These are phyloP conservation scores for Echeneis naucrates DNA, from an alignment of 2,797 vertebrate genomes.

Conservation along the genomic window DNA sequence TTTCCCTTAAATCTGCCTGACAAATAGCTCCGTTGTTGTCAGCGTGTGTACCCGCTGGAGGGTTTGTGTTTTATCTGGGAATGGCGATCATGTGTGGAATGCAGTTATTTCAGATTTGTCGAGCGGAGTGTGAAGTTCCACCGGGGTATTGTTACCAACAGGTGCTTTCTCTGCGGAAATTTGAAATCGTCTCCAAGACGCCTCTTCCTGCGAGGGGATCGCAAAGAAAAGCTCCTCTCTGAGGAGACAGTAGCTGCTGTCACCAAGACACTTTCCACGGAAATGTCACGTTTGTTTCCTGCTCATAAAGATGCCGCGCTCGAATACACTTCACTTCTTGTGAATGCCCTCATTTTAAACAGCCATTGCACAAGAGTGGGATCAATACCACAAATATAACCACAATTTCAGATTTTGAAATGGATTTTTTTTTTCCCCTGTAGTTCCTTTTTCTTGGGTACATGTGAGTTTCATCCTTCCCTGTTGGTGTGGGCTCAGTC, in stretches of 20 bases:
- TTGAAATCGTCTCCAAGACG: conserved; percentile 54
- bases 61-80: conserved; percentile 31
- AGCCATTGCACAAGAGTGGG: neutral
- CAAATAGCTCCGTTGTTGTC: conserved; percentile 24
- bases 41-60: neutral
- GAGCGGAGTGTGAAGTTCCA: conserved; percentile 33
- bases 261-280: neutral
- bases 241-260: conserved; percentile 15
- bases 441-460: neutral
- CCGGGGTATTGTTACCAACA: conserved; percentile 73
- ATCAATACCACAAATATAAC: neutral
- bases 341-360: neutral
- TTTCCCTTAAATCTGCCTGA: conserved; percentile 6
- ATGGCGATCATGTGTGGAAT: conserved; percentile 65
- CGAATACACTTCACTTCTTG: neutral
- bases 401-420: neutral
- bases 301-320: neutral
- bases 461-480: neutral
- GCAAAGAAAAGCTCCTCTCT: neutral
- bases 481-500: neutral
- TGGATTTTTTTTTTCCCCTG: neutral
- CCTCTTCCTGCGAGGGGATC: conserved; percentile 15
- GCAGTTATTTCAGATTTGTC: conserved; percentile 63
- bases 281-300: neutral
- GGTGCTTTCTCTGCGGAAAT: conserved; percentile 60